These are phyloP conservation scores for Schizothorax lantsangensis DNA, from an alignment of 2,797 vertebrate species.

Conservation along the genomic window DNA sequence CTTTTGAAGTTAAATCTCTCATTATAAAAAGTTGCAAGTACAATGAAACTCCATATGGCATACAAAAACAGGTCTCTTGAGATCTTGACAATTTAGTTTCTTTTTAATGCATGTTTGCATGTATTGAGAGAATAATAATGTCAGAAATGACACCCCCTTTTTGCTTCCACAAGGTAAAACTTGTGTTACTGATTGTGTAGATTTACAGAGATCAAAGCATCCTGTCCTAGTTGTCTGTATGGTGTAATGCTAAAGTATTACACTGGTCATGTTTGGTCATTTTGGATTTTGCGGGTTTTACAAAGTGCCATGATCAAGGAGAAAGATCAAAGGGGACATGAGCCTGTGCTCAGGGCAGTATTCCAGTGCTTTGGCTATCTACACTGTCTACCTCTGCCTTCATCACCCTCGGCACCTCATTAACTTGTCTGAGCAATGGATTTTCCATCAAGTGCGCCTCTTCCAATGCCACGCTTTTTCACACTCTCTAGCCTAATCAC, in stretches of 20 bases:
- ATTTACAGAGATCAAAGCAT: slow-evolving; percentile 28
- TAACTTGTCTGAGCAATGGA: slow-evolving; percentile 37
- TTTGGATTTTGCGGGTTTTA: slow-evolving; percentile 5
- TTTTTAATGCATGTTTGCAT: slow-evolving; percentile 4
- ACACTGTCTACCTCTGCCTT: slow-evolving; percentile 22
- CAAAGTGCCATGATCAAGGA: slow-evolving; percentile 20
- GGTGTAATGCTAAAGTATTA: not conserved
- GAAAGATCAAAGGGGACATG: slow-evolving; percentile 30
- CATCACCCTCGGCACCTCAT: slow-evolving; percentile 30
- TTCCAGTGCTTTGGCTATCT: slow-evolving; percentile 1
- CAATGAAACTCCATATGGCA: not conserved
- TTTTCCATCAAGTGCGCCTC: slow-evolving; percentile 37
- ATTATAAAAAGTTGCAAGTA: not conserved
- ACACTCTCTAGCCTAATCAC: slow-evolving; percentile 21
- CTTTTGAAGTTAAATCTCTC: slow-evolving; percentile 16
- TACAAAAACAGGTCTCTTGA: slow-evolving; percentile 33
- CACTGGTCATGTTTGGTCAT: not conserved
- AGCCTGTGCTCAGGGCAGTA: slow-evolving; percentile 13
- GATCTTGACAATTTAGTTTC: not conserved
- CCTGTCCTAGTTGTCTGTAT: not conserved
- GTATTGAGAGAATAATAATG: slow-evolving; percentile 12
- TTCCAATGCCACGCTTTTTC: not conserved
- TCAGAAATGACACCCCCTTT: not conserved
- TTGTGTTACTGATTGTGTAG: not conserved
- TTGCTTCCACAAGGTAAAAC: not conserved